Percentiles rank a stretch among this genome's conserved stretches.
Evolutionary conservation across 2,888 invertebrate species (phyloP).

Genomic region (Timema cristinae): DNA sequence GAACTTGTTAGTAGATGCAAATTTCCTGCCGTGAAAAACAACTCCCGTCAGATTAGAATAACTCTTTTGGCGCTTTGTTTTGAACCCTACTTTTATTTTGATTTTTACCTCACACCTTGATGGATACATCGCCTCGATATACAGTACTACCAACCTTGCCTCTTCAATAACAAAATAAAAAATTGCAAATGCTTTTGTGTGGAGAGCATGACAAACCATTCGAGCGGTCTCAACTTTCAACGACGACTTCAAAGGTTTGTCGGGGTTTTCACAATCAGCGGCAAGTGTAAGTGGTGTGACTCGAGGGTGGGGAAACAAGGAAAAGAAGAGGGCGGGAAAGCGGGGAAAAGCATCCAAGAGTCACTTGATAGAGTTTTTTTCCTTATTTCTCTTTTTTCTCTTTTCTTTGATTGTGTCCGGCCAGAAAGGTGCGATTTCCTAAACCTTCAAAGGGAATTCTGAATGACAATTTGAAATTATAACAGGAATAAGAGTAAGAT

Average conservation of each 20-base stretch:
- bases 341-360: neutral
- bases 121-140: neutral
- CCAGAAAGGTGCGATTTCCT: neutral
- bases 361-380: constrained; percentile 1
- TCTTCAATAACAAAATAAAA: constrained; percentile 1
- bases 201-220: neutral
- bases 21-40: no score
- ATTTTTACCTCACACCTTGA: constrained; percentile 11
- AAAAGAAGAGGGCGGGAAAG: no score
- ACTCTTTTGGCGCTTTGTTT: no score
- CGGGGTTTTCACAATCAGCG: no score
- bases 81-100: neutral
- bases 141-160: neutral
- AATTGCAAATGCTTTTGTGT: constrained; percentile 13
- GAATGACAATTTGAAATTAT: neutral
- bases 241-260: constrained; percentile 6
- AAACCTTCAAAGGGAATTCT: constrained; percentile 7
- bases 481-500: neutral
- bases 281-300: no score
- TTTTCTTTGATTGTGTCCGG: neutral
- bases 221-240: no score
- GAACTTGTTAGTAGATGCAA: no score
- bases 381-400: neutral
- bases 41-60: no score
- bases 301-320: no score